Conservation (phyloP, 2,113 vertebrate species). For the Nettapus auritus region DNA sequence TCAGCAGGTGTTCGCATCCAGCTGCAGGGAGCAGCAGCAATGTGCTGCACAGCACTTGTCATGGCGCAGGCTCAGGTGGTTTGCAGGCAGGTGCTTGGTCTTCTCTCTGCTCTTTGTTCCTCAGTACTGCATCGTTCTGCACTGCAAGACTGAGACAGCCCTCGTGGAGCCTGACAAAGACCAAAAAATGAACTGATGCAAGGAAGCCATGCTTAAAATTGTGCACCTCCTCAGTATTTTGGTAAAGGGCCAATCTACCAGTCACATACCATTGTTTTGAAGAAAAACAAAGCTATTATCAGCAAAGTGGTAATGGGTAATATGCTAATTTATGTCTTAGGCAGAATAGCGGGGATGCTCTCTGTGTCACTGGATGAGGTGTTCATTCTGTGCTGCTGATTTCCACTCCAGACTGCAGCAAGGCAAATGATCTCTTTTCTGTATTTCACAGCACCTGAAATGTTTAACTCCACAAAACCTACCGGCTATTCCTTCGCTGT, state of each 20-base stretch:
- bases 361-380: not conserved
- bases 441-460: slow-evolving; percentile 88
- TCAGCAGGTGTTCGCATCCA: accelerated
- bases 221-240: accelerated
- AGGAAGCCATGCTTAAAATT: accelerated
- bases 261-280: not conserved
- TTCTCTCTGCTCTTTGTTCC: accelerated
- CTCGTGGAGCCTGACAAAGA: not conserved
- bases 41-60: not conserved
- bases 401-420: not conserved
- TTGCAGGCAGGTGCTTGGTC: not conserved
- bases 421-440: not conserved
- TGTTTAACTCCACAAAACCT: slow-evolving; percentile 87
- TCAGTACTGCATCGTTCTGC: not conserved
- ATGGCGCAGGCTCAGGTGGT: not conserved
- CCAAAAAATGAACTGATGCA: not conserved
- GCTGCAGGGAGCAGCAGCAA: not conserved
- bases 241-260: not conserved
- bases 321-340: too few species aligned
- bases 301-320: not conserved
- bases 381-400: not conserved
- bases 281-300: not conserved
- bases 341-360: not conserved
- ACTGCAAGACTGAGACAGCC: not conserved
- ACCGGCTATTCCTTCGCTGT: slow-evolving; percentile 89